Evolutionary conservation across 2,888 invertebrate species (phyloP), one percentile per base, ranked within the genome.

Genomic region (Cecidostiba fungosa): DNA sequence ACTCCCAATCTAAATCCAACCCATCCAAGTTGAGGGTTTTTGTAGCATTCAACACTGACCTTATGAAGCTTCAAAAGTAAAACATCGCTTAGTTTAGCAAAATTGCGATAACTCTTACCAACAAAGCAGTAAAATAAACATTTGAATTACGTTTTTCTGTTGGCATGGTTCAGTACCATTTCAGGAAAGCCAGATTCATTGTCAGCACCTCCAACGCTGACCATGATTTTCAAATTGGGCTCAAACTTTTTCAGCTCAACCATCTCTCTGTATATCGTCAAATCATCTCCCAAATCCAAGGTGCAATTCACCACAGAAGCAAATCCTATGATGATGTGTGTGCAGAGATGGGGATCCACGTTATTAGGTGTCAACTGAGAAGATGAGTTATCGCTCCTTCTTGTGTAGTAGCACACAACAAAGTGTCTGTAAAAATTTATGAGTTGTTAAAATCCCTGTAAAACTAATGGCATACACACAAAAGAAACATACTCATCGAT

Each of bases 1-100:
- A 98, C 92, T 98, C 98, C 97, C 97, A 98, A 91, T 98, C 98
- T 47, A 97, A 93, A 93, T 98, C 97, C 0, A 97, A 92, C 8
- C 97, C 97, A 92, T 97, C 96, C 43, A 96, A 92, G 59, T 94
- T 94, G 87, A 95, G 94, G 39, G 94, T 93, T 85, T 94, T 94
- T 47, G 96, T 93, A 66, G 95, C 92, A 85, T 94, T 91, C 88
- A 95, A 89, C 29, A 94, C 93, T 8, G 95, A 95, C 87, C 91
- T 90, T 70, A 95, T 95, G 90, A 95, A 95, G 85, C 95, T 95
- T 88, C 73, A 74, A 77, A 76, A 10, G n/a, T 81, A 74, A 79
- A 72, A 10, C 16, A 70, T 19, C 29, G 32, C 59, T 59, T 84
- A 54, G 50, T 76, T 54, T 80, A 32, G n/a, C 69, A n/a, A 54